Percentiles rank a stretch among this genome's conserved stretches.
Evolutionary conservation across 2,797 vertebrate species (phyloP).

Genomic region (Scleropages formosus): DNA sequence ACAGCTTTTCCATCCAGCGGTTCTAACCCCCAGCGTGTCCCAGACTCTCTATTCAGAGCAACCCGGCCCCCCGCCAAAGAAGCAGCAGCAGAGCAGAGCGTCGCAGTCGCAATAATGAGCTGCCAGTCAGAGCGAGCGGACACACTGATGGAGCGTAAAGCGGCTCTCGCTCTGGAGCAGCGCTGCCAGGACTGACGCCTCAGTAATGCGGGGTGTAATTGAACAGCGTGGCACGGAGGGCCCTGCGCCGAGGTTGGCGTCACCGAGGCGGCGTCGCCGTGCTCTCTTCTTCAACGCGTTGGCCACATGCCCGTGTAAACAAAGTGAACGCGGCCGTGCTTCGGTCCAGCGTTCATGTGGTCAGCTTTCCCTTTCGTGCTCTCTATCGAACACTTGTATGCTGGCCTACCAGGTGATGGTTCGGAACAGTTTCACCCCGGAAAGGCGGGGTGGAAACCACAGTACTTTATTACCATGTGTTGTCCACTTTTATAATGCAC

Average conservation of each 20-base stretch:
- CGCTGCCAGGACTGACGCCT: slow-evolving; percentile 13
- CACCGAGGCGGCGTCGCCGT: neutral
- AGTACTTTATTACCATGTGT: no score
- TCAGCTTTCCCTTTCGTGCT: slow-evolving; percentile 11
- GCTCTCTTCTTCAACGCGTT: neutral
- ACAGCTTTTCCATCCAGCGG: no score
- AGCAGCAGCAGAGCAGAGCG: neutral
- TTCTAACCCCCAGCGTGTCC: neutral
- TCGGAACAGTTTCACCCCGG: no score
- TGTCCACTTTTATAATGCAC: no score
- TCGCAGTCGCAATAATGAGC: slow-evolving; percentile 19
- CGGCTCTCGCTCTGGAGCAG: slow-evolving; percentile 18
- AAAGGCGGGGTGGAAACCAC: no score
- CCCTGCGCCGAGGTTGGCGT: slow-evolving; percentile 5
- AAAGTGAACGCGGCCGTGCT: no score
- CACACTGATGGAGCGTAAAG: slow-evolving; percentile 25
- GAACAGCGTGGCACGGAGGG: slow-evolving; percentile 9
- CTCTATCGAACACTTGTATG: slow-evolving; percentile 9
- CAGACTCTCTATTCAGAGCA: neutral
- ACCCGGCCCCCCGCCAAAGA: neutral
- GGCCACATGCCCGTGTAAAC: neutral
- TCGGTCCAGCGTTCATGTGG: neutral
- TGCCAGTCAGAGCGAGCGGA: slow-evolving; percentile 28
- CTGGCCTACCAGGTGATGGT: neutral
- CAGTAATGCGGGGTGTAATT: slow-evolving; percentile 23